phyloP scores from a whole-genome alignment of 2,888 invertebrate species.

The Plebejus melissa region DNA sequence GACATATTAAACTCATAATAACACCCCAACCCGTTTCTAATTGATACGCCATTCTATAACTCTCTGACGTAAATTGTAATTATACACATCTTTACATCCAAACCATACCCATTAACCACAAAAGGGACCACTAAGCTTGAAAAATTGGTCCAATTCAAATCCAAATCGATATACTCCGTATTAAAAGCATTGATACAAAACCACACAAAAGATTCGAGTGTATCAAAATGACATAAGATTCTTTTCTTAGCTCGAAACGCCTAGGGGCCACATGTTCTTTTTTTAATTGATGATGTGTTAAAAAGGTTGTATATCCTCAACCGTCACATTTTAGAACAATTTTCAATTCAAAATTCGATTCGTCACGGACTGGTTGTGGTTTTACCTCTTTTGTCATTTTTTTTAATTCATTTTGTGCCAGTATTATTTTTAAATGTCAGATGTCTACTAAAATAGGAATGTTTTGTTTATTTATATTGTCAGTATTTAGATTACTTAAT shows the following conservation, averaged over 20 bases:
- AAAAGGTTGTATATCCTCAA: slow-evolving; percentile 66
- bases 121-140: slow-evolving; percentile 73
- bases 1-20: slow-evolving; percentile 8
- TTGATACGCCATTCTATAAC: slow-evolving; percentile 37
- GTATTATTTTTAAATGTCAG: slow-evolving; percentile 1
- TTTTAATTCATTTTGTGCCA: slow-evolving; percentile 3
- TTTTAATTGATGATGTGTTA: slow-evolving; percentile 76
- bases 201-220: slow-evolving; percentile 67
- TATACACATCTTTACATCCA: slow-evolving; percentile 55
- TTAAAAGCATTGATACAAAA: slow-evolving; percentile 38
- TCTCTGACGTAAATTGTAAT: slow-evolving; percentile 51
- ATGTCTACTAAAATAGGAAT: background rate
- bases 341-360: slow-evolving; percentile 19
- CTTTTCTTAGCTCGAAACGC: slow-evolving; percentile 63
- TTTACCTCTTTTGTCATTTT: slow-evolving; percentile 5
- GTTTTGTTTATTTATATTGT: background rate
- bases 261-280: slow-evolving; percentile 69
- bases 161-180: slow-evolving; percentile 48
- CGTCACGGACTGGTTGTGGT: slow-evolving; percentile 22
- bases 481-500: slow-evolving; percentile 11
- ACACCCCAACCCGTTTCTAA: slow-evolving; percentile 11
- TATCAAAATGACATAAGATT: slow-evolving; percentile 77
- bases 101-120: slow-evolving; percentile 63
- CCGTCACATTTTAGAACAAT: slow-evolving; percentile 35
- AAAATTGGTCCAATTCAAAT: slow-evolving; percentile 74